Evolutionary conservation across 2,888 invertebrate species (phyloP).

Genomic region (Acanthosepion pharaonis): DNA sequence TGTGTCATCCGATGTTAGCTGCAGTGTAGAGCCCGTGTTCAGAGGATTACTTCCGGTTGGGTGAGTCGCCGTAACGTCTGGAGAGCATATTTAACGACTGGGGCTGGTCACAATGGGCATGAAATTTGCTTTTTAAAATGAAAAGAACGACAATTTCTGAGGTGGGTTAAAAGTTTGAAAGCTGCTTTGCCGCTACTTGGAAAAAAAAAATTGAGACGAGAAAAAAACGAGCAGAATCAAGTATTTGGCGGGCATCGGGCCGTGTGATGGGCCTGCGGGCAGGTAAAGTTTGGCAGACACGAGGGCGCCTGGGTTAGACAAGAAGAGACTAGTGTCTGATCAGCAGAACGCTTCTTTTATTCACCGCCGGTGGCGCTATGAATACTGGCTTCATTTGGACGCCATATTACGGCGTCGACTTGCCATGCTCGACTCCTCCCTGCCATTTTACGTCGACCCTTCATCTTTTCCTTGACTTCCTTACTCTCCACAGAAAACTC

Average conservation of each 20-base stretch:
- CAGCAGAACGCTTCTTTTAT: slow-evolving; percentile 33
- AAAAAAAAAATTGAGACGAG: background rate
- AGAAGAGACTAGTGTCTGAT: slow-evolving; percentile 22
- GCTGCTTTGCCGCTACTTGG: background rate
- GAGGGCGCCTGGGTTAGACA: slow-evolving; percentile 12
- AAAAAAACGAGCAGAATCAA: background rate
- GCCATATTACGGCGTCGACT: slow-evolving; percentile 33
- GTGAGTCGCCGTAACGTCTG: background rate
- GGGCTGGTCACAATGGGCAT: slow-evolving; percentile 21
- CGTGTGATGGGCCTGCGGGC: background rate
- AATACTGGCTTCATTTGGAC: background rate
- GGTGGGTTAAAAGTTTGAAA: slow-evolving; percentile 12
- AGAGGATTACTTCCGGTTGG: background rate
- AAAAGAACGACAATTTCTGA: slow-evolving; percentile 4
- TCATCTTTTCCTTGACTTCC: background rate
- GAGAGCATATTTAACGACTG: background rate
- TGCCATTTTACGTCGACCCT: background rate
- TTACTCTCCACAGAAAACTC: background rate
- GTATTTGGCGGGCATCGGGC: slow-evolving; percentile 20
- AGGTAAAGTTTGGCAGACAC: background rate
- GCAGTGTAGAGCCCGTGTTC: background rate
- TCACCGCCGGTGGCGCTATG: background rate
- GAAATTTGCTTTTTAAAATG: background rate
- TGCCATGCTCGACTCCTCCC: background rate
- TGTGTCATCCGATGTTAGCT: background rate